phyloP scores from a whole-genome alignment of 2,888 invertebrate species.

The Ceratothoa steindachneri region DNA sequence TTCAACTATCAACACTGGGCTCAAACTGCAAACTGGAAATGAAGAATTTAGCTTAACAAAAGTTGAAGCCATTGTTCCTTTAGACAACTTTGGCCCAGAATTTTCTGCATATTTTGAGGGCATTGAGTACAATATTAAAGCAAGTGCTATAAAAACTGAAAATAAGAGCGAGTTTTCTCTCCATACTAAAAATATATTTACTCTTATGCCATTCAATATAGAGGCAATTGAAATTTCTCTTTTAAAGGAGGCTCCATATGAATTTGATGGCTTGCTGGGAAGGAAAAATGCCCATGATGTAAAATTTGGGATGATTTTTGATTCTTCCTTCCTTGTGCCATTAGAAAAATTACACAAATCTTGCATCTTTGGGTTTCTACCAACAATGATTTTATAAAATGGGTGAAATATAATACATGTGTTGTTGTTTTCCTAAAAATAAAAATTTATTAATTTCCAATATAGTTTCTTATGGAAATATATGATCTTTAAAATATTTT shows the following conservation, averaged over 20 bases:
- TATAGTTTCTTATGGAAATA: background rate
- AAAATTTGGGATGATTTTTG: background rate
- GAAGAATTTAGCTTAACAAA: background rate
- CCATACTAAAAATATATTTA: background rate
- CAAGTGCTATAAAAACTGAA: background rate
- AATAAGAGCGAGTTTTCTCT: background rate
- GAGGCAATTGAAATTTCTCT: background rate
- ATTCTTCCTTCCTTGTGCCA: background rate
- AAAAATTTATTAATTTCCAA: background rate
- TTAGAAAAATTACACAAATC: background rate
- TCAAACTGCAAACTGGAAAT: background rate
- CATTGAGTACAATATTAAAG: background rate
- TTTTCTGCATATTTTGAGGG: constrained; percentile 5
- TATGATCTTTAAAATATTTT: background rate
- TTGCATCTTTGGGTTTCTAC: background rate
- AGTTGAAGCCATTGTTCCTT: constrained; percentile 2
- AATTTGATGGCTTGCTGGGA: background rate
- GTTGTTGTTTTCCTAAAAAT: background rate
- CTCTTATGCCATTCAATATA: too few relatives aligned
- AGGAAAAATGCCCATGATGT: background rate
- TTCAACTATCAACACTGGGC: background rate
- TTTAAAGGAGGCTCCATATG: background rate
- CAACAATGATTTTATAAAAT: background rate
- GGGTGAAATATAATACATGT: background rate
- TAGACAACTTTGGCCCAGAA: background rate